These are phyloP conservation scores for Mantis religiosa DNA, from an alignment of 2,888 invertebrate species.

Conservation along the genomic window DNA sequence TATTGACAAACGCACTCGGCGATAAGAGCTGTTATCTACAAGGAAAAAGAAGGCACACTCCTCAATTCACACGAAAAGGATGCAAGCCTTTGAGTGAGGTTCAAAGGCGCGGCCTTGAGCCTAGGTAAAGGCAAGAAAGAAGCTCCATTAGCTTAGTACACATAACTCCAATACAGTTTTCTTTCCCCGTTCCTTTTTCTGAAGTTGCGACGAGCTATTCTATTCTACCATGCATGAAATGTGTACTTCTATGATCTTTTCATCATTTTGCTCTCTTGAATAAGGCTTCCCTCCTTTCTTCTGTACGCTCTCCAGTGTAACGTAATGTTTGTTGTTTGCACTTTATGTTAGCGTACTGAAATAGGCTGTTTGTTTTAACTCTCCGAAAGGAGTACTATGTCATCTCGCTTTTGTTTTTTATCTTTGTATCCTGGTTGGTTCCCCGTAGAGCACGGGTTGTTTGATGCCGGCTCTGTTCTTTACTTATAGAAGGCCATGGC, in stretches of 20 bases:
- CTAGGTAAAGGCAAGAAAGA: neutral
- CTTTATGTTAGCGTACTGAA: neutral
- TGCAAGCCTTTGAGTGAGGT: neutral
- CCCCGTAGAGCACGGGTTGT: neutral
- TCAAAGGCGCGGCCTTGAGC: neutral
- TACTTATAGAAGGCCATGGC: neutral
- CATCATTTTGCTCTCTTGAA: neutral
- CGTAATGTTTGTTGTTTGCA: neutral
- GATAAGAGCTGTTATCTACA: neutral
- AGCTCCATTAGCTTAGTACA: neutral
- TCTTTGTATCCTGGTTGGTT: neutral
- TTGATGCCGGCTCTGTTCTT: neutral
- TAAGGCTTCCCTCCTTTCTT: neutral
- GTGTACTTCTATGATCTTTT: neutral
- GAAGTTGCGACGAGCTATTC: neutral
- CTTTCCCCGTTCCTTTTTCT: neutral
- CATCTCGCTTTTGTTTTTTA: neutral
- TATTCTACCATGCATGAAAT: neutral
- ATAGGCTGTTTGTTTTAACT: neutral
- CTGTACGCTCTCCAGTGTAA: neutral
- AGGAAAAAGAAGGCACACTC: neutral
- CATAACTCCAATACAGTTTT: neutral
- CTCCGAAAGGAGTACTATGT: neutral
- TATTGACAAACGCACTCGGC: neutral
- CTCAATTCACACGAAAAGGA: neutral